Evolutionary conservation across 2,888 invertebrate genomes (phyloP).

Genomic region (Drosophila nigritarsus): DNA sequence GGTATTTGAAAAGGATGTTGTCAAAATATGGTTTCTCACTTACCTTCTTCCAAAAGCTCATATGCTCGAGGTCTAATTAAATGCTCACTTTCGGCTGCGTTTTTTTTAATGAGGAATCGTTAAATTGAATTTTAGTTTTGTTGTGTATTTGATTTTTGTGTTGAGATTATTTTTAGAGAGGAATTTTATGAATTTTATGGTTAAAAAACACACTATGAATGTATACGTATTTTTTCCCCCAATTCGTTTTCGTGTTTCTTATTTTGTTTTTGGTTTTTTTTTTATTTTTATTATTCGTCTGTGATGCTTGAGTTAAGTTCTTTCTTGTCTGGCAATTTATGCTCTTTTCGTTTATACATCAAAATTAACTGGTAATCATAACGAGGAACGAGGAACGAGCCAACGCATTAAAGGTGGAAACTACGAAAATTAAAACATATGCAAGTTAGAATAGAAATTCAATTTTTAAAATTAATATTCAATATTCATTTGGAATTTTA

Average conservation of each 20-base stretch:
- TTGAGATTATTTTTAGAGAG: constrained; percentile 38
- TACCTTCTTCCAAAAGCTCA: constrained; percentile 52
- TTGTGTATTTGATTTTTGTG: constrained; percentile 30
- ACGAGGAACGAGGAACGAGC: constrained; percentile 51
- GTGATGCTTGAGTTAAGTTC: constrained; percentile 15
- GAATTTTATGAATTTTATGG: constrained; percentile 46
- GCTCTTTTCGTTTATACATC: constrained; percentile 23
- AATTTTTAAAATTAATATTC: not conserved
- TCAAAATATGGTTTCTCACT: constrained; percentile 15
- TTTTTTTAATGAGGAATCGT: constrained; percentile 25
- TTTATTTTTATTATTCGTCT: constrained; percentile 12
- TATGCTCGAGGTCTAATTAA: constrained; percentile 30
- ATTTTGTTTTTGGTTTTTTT: not conserved
- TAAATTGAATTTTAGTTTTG: constrained; percentile 32
- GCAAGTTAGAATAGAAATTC: constrained; percentile 10
- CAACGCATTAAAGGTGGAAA: constrained; percentile 64
- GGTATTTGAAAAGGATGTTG: not conserved
- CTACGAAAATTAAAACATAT: constrained; percentile 45
- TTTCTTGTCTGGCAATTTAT: not conserved
- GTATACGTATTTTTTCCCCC: constrained; percentile 8
- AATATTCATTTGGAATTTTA: not conserved
- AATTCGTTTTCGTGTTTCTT: not conserved
- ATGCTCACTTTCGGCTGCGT: constrained; percentile 40
- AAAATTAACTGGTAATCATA: constrained; percentile 54
- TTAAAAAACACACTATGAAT: constrained; percentile 39